Evolutionary conservation across 2,113 vertebrate species (phyloP).

Genomic region (Cebus imitator): DNA sequence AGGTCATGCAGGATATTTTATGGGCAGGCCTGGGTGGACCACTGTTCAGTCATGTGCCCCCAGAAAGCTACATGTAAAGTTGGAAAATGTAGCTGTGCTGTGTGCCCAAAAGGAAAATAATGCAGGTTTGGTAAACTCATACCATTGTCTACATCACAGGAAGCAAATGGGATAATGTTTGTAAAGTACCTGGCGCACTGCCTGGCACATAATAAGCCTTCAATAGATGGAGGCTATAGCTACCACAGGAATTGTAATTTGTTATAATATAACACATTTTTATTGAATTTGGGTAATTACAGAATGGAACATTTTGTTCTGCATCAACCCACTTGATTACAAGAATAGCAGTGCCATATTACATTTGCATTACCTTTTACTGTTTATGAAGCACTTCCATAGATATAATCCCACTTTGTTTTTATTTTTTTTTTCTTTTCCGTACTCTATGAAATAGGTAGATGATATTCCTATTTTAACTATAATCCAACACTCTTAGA

Average conservation of each 20-base stretch:
- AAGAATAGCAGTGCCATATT: constrained; percentile 15
- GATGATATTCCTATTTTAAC: constrained; percentile 14
- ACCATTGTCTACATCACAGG: not conserved
- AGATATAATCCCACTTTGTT: constrained; percentile 18
- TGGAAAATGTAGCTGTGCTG: not conserved
- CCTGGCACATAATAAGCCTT: constrained; percentile 48
- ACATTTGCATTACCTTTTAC: constrained; percentile 29
- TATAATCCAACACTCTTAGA: not conserved
- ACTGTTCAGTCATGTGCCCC: not conserved
- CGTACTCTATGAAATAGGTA: not conserved
- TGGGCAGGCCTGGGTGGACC: not conserved
- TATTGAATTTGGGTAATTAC: constrained; percentile 58
- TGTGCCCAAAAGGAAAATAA: constrained; percentile 14
- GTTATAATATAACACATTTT: not conserved
- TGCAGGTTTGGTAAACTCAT: not conserved
- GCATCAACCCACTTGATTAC: constrained; percentile 48
- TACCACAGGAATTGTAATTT: constrained; percentile 57
- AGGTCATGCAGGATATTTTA: not conserved
- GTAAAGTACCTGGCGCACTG: constrained; percentile 22
- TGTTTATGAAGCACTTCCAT: constrained; percentile 48
- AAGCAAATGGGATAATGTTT: constrained; percentile 39
- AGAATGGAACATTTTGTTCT: constrained; percentile 51
- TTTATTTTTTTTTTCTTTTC: constrained; percentile 53
- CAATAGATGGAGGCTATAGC: constrained; percentile 49
- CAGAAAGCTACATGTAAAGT: not conserved